Evolutionary conservation across 2,888 invertebrate genomes (phyloP).

Genomic region (Amblyjoppa fuscipennis): DNA sequence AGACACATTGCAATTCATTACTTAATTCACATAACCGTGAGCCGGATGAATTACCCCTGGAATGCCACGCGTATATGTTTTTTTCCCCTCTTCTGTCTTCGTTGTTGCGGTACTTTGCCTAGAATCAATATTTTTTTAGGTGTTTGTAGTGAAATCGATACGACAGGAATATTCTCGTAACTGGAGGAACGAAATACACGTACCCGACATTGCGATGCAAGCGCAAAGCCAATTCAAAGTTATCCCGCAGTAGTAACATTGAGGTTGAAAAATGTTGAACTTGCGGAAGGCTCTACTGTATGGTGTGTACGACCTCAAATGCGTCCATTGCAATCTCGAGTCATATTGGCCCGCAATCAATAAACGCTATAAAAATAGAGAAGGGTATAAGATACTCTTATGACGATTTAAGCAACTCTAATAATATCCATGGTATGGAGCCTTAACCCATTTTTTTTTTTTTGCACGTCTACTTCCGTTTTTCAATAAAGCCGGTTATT

Average conservation of each 20-base stretch:
- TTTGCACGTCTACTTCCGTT: not conserved
- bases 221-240: not conserved
- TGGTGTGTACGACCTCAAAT: not conserved
- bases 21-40: constrained; percentile 29
- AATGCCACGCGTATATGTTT: not conserved
- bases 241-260: not conserved
- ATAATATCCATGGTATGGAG: not conserved
- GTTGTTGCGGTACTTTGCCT: not conserved
- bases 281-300: not conserved
- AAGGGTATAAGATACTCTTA: not conserved
- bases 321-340: not conserved
- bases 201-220: not conserved
- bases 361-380: constrained; percentile 2
- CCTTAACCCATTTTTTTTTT: not conserved
- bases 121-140: not conserved
- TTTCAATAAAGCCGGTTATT: not conserved
- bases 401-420: not conserved
- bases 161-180: too few relatives aligned
- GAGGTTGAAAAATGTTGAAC: not conserved
- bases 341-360: not conserved
- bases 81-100: not conserved
- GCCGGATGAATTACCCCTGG: not conserved
- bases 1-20: constrained; percentile 10
- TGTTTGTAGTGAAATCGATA: not conserved
- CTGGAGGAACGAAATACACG: not conserved